Percentiles rank a stretch among this genome's conserved stretches.
Conservation (phyloP, 2,113 vertebrate genomes). For the Tupaia tana region DNA sequence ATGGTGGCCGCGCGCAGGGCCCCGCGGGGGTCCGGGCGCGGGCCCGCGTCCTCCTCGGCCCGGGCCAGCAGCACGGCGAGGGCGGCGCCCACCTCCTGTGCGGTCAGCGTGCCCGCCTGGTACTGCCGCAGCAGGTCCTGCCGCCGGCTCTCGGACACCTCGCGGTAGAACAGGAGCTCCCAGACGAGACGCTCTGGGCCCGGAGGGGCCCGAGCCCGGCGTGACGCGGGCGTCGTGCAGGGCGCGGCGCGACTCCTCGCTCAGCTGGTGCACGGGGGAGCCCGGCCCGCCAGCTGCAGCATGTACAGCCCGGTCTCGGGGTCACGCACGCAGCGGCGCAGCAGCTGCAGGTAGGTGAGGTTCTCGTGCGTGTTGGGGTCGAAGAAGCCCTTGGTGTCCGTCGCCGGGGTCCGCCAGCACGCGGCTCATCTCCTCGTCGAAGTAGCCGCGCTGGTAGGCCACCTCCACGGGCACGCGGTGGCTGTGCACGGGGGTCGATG, state of each 20-base stretch:
- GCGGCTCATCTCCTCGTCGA: slow-evolving; percentile 83
- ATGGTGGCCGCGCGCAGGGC: slow-evolving; percentile 84
- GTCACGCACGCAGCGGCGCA: slow-evolving; percentile 74
- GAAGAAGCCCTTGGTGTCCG: slow-evolving; percentile 89
- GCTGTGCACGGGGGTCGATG: too few species aligned
- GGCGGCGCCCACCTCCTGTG: slow-evolving; percentile 81
- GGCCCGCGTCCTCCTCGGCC: accelerated
- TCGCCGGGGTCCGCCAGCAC: slow-evolving; percentile 80
- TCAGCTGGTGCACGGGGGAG: slow-evolving; percentile 73
- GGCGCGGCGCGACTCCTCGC: slow-evolving; percentile 59
- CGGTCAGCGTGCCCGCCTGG: slow-evolving; percentile 77
- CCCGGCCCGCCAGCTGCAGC: slow-evolving; percentile 81
- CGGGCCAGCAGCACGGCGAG: slow-evolving; percentile 73
- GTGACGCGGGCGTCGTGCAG: slow-evolving; percentile 66
- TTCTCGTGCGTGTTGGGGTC: slow-evolving; percentile 87
- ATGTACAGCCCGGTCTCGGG: slow-evolving; percentile 77
- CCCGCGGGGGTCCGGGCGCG: accelerated
- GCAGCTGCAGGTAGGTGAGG: slow-evolving; percentile 85
- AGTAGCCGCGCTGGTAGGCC: slow-evolving; percentile 81
- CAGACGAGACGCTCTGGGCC: slow-evolving; percentile 84
- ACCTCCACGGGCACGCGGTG: slow-evolving; percentile 82
- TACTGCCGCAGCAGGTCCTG: slow-evolving; percentile 83
- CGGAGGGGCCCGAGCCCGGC: slow-evolving; percentile 43
- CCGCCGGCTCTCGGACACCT: slow-evolving; percentile 81
- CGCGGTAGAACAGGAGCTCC: slow-evolving; percentile 93